phyloP scores from a whole-genome alignment of 2,113 vertebrate species.

The Callipepla californica region DNA sequence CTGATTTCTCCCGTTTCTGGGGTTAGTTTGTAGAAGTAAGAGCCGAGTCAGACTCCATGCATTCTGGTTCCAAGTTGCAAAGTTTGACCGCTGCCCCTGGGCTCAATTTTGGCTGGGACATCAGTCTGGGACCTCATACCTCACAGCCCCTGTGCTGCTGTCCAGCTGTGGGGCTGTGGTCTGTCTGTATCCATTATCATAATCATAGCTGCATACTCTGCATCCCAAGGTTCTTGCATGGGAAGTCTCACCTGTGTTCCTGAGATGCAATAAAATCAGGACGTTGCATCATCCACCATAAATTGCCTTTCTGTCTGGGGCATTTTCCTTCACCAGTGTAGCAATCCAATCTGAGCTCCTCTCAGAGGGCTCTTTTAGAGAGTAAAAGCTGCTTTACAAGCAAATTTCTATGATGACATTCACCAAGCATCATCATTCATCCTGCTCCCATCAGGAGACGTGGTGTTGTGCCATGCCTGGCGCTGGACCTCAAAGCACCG shows the following conservation, averaged over 20 bases:
- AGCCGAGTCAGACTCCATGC: not conserved
- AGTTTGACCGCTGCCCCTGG: not conserved
- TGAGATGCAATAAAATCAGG: not conserved
- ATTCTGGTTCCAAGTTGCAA: not conserved
- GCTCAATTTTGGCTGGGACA: not conserved
- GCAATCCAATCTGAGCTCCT: not conserved
- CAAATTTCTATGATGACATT: not conserved
- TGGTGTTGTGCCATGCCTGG: not conserved
- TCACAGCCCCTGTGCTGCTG: fast-evolving
- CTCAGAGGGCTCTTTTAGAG: not conserved
- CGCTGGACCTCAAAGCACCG: not conserved
- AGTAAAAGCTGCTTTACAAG: not conserved
- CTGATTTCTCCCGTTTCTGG: not conserved
- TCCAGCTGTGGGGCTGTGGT: not conserved
- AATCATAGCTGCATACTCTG: not conserved
- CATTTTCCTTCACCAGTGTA: not conserved
- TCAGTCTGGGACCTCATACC: fast-evolving
- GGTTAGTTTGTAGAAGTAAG: not conserved
- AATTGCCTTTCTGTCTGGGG: not conserved
- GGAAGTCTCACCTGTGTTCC: not conserved
- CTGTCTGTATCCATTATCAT: not conserved
- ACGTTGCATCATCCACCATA: not conserved
- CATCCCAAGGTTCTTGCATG: not conserved
- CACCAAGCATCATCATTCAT: not conserved
- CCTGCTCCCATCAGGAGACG: conserved; percentile 1